Evolutionary conservation across 2,113 vertebrate genomes (phyloP), one percentile per base, ranked within the genome.

Genomic region (Vidua macroura): DNA sequence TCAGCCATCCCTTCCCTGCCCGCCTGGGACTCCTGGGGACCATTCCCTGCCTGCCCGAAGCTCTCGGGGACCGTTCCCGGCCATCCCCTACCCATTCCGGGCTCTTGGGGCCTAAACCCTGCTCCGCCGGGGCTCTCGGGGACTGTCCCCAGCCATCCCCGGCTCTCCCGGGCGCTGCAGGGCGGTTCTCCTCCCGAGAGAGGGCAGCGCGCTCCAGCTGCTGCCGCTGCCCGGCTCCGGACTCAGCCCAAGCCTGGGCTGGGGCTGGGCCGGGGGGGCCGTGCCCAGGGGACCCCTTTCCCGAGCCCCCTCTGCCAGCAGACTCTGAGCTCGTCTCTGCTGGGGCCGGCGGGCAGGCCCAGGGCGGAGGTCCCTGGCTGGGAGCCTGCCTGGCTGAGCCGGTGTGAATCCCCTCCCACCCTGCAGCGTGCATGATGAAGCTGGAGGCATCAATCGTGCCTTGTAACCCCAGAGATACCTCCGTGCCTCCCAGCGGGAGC

Each of bases 201-300:
- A 93, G 93, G 96, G 96, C 93, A 97, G 86, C 66, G 48, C 49
- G 22, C 31, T 55, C 46, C 1, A 30, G n/a, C 64, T 14, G 63
- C 62, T 41, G 22, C 81, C 28, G 27, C 68, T 21, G 52, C 55
- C 55, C 37, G 4, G 62, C 56, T 28, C 48, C 10, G 30, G 18
- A 31, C 31, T 39, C 59, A 10, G 43, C 66, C 58, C 43, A 1
- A 33, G 56, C 35, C 35, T 0, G 48, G 14, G 8, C 12, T 10
- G 25, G 55, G 33, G 33, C 31, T 37, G 14, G 43, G 10, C 20
- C 17, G 2, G 49, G 22, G 51, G 8, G 14, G 18, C 56, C 41
- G 53, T 25, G 62, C 55, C 43, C 56, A 24, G 16, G 13, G 4
- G 33, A 58, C 1, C 9, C 9, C 55, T 28, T 17, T 15, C 19